phyloP scores from a whole-genome alignment of 2,888 invertebrate genomes.

The Coenonympha arcania region DNA sequence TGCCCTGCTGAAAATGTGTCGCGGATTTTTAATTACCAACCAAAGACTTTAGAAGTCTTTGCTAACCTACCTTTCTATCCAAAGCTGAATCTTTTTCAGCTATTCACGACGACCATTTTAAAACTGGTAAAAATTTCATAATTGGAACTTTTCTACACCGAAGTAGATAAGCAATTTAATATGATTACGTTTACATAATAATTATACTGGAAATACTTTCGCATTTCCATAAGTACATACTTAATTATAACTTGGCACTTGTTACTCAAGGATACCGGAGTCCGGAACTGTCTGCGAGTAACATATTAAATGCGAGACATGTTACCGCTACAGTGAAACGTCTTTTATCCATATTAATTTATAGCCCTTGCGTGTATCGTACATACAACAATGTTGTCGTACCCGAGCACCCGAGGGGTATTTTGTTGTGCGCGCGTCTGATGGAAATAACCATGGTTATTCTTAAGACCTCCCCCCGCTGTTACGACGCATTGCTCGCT shows the following conservation, averaged over 20 bases:
- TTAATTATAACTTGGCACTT: background rate
- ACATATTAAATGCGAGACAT: conserved; percentile 6
- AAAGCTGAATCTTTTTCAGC: too few species aligned
- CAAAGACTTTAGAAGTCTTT: too few species aligned
- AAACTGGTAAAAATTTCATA: too few species aligned
- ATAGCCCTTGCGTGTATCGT: conserved; percentile 21
- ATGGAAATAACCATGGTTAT: conserved; percentile 58
- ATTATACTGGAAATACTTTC: too few species aligned
- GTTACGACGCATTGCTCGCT: conserved; percentile 15
- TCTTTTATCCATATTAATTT: conserved; percentile 19
- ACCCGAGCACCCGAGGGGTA: conserved; percentile 50
- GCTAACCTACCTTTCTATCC: too few species aligned
- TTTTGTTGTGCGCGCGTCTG: conserved; percentile 51
- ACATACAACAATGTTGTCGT: conserved; percentile 49
- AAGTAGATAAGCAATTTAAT: too few species aligned
- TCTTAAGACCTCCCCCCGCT: conserved; percentile 36
- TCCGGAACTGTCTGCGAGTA: background rate
- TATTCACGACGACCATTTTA: too few species aligned
- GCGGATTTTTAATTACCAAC: too few species aligned
- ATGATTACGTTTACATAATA: too few species aligned
- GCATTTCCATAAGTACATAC: too few species aligned
- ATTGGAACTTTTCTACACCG: too few species aligned
- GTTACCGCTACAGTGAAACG: conserved; percentile 8
- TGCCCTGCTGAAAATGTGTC: too few species aligned
- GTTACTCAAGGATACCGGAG: background rate